Evolutionary conservation across 1,140 invertebrate genomes (phyloP).

Genomic region (Arctopsyche grandis): DNA sequence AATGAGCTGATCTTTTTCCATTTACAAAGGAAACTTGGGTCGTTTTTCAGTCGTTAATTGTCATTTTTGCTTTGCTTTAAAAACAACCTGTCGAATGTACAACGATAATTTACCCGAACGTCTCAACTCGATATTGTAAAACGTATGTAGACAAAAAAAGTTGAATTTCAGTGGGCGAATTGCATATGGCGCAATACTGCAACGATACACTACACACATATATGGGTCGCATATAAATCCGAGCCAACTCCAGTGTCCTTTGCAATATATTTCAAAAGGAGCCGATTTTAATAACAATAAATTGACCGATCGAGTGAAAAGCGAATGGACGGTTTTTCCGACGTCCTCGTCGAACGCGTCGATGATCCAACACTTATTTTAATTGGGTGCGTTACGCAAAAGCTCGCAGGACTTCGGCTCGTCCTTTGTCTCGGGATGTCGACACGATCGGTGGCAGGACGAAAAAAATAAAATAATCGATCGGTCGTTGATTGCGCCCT

Average conservation of each 20-base stretch:
- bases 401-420: slow-evolving; percentile 1
- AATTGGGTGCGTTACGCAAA: slow-evolving; percentile 8
- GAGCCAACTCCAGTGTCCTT: background rate
- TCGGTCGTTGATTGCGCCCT: background rate
- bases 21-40: background rate
- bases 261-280: background rate
- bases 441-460: too few relatives aligned
- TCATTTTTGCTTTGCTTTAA: background rate
- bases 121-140: background rate
- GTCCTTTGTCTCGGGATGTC: background rate
- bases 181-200: background rate
- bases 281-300: slow-evolving; percentile 3
- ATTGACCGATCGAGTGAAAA: background rate
- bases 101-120: background rate
- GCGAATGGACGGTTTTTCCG: background rate
- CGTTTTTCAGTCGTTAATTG: slow-evolving; percentile 5
- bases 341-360: background rate
- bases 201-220: too few relatives aligned
- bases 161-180: background rate
- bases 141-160: background rate
- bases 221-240: slow-evolving; percentile 1
- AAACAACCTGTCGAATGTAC: background rate
- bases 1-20: background rate
- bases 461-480: slow-evolving; percentile 14
- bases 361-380: slow-evolving; percentile 3